Evolutionary conservation across 2,888 invertebrate species (phyloP).

Genomic region (Elmis aenea): DNA sequence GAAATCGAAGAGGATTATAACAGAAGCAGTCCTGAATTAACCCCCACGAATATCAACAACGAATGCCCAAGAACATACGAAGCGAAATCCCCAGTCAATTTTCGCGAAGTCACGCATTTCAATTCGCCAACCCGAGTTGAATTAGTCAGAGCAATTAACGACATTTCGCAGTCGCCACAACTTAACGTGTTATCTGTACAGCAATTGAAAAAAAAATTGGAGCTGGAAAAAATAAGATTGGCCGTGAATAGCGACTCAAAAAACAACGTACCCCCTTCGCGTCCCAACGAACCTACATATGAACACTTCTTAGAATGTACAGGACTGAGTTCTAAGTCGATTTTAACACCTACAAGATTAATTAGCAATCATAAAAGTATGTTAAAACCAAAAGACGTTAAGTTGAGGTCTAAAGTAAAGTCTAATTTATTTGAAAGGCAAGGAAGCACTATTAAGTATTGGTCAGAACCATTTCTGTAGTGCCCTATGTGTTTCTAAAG

Average conservation of each 20-base stretch:
- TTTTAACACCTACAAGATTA: conserved; percentile 62
- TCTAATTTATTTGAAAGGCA: conserved; percentile 52
- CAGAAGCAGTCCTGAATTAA: neutral
- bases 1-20: conserved; percentile 50
- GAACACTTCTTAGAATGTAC: conserved; percentile 76
- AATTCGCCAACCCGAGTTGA: conserved; percentile 32
- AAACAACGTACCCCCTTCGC: conserved; percentile 36
- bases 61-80: neutral
- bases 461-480: conserved; percentile 45
- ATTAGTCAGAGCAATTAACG: conserved; percentile 34
- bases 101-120: conserved; percentile 8
- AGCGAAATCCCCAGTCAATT: neutral
- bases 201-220: conserved; percentile 39
- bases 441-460: conserved; percentile 44
- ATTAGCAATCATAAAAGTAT: conserved; percentile 72
- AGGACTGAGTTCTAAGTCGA: conserved; percentile 74
- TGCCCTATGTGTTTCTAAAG: conserved; percentile 3
- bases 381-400: conserved; percentile 72
- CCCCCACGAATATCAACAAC: neutral
- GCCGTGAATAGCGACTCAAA: conserved; percentile 16
- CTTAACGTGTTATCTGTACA: conserved; percentile 37
- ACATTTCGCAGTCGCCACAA: conserved; percentile 29
- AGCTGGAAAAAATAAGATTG: conserved; percentile 42
- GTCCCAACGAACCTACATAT: conserved; percentile 50
- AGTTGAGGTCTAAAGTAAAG: conserved; percentile 64